phyloP scores from a whole-genome alignment of 1,140 invertebrate genomes.

The Solen grandis region DNA sequence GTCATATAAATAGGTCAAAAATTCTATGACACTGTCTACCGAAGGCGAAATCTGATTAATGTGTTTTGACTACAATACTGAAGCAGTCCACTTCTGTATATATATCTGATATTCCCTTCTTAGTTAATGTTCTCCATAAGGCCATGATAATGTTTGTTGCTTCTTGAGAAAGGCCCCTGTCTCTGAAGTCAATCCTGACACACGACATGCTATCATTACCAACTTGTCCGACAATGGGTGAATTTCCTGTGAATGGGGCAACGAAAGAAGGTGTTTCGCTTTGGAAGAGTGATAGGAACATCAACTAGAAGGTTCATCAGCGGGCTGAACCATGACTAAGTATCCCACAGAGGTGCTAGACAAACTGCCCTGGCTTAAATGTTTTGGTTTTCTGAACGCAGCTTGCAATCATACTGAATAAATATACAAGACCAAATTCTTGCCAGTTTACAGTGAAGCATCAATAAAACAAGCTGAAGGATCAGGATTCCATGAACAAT shows the following conservation, averaged over 20 bases:
- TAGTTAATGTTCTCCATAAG: slow-evolving; percentile 30
- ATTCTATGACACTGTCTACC: slow-evolving; percentile 33
- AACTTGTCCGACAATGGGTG: slow-evolving; percentile 27
- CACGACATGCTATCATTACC: slow-evolving; percentile 13
- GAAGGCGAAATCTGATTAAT: slow-evolving; percentile 22
- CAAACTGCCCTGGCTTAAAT: slow-evolving; percentile 17
- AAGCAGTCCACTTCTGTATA: slow-evolving; percentile 24
- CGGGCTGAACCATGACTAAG: slow-evolving; percentile 39
- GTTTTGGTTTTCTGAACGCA: slow-evolving; percentile 38
- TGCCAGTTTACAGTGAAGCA: slow-evolving; percentile 36
- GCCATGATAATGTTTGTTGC: slow-evolving; percentile 15
- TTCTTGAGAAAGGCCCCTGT: slow-evolving; percentile 1
- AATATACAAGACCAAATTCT: slow-evolving; percentile 46
- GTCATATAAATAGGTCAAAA: slow-evolving; percentile 34
- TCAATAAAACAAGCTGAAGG: slow-evolving; percentile 18
- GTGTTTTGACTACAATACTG: slow-evolving; percentile 32
- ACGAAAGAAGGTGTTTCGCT: not conserved
- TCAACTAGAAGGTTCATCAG: slow-evolving; percentile 19
- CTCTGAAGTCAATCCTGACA: slow-evolving; percentile 36
- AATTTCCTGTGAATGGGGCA: not conserved
- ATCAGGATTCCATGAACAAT: slow-evolving; percentile 39
- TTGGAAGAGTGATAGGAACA: slow-evolving; percentile 13
- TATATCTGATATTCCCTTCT: slow-evolving; percentile 39
- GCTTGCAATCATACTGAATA: slow-evolving; percentile 42
- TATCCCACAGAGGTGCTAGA: slow-evolving; percentile 42